Base-by-base conservation (phyloP, 1,140 invertebrate species). In the Agraylea sexmaculata region DNA sequence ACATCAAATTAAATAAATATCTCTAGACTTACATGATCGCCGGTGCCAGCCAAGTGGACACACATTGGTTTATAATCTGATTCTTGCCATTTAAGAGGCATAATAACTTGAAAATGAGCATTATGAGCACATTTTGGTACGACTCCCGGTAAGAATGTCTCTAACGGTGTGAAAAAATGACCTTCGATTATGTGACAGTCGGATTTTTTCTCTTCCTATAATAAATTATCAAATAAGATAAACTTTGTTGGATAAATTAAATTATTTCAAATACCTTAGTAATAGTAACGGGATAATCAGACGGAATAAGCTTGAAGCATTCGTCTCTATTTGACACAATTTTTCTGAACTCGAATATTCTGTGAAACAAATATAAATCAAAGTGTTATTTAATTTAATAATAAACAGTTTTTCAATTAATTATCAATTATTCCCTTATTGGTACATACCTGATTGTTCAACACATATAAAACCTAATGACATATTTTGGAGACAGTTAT, bases 11-110 rank as follows among this genome's bases (percentile, higher is more conserved):
- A n/a, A 10, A 11, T 43, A 8, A 31, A 43, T 44, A 21, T 3
- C n/a, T 42, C 19, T 18, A 21, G 43, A 66, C 77, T 74, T 74
- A 94, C 90, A 74, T 99, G 94, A 74, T 99, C 95, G 32, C 95
- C 95, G 40, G 95, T 99, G 28, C 93, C 93, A 40, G 94, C 93
- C 42, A 97, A 69, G 59, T 98, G 92, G 48, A 99, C 70, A 64
- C 90, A 90, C 19, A 96, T 71, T 13, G 92, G 91, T 59, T 84
- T 85, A 42, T 76, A 69, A 47, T 68, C 63, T 34, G 74, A 57
- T 12, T 72, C 69, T 3, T 61, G 59, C 89, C 89, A 95, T 49
- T 78, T 72, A 30, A 75, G 71, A 1, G 92, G 92, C 45, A 96
- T 57, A 34, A 96, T 58, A 25, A 90, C 69, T 68, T 90, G 47